phyloP scores from a whole-genome alignment of 2,113 vertebrate species.

The Halichoerus grypus region DNA sequence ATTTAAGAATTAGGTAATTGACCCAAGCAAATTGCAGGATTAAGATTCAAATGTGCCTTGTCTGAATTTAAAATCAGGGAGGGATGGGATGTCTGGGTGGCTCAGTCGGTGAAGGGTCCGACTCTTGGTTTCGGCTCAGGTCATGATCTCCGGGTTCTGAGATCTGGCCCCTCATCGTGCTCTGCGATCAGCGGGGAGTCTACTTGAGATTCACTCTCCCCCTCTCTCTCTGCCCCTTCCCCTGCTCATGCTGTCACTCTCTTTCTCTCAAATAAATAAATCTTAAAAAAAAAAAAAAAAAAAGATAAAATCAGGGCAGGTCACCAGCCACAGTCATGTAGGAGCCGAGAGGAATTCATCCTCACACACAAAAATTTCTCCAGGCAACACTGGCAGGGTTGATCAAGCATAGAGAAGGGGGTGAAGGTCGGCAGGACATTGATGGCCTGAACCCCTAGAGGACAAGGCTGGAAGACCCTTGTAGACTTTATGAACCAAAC shows the following conservation, averaged over 20 bases:
- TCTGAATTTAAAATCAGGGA: not conserved
- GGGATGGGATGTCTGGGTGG: not conserved
- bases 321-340: not conserved
- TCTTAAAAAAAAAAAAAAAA: not conserved
- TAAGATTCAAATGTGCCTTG: not conserved
- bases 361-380: not conserved
- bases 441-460: not conserved
- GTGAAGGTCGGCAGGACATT: not conserved
- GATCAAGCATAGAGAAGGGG: not conserved
- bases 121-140: not conserved
- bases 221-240: not conserved
- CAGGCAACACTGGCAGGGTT: too few relatives aligned
- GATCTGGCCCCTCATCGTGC: not conserved
- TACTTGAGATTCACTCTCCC: not conserved
- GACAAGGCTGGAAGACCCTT: not conserved
- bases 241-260: not conserved
- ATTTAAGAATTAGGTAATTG: not conserved
- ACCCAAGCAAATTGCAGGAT: not conserved
- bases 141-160: not conserved
- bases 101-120: not conserved
- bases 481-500: not conserved
- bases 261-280: not conserved
- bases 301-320: not conserved
- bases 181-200: not conserved
- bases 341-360: not conserved